Evolutionary conservation across 2,888 invertebrate species (phyloP), one percentile per base, ranked within the genome.

Genomic region (Lasioglossum vierecki): DNA sequence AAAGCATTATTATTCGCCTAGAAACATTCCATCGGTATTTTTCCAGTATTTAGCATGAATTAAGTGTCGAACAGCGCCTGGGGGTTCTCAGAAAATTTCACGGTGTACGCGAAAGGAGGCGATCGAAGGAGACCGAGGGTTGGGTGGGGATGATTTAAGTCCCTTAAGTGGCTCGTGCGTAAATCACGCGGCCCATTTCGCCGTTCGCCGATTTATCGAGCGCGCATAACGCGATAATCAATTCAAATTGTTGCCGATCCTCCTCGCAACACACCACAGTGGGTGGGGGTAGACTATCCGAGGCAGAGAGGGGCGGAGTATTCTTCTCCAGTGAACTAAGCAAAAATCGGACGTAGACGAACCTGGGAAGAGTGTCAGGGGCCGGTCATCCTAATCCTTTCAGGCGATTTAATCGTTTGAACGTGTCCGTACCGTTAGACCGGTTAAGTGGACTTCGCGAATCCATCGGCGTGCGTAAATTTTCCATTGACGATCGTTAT

Each of bases 201-300:
- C 44, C 57, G 49, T 13, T 35, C 76, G 13, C 53, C 83, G 82
- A 81, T 83, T 83, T 83, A 83, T 83, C 53, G 76, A 66, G 35
- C 82, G 57, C 72, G 82, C 76, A 53, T 82, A 83, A 81, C 82
- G 72, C 82, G 83, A 76, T 76, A 66, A 83, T 83, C 83, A 68
- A 81, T 83, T 83, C 63, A 82, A 82, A 82, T 82, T 76, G 83
- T 83, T 35, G 46, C 68, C 18, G 22, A 60, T 49, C 57, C 57
- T 11, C 49, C 49, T 18, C 6, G 49, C 39, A 68, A 35, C 68
- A 39, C 39, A 22, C 18, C 22, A 6, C 60, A 53, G 2, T 11
- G 30, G 30, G 30, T 0, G 30, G 35, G 15, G 13, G 57, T n/a
- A n/a, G n/a, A 11, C 22, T 22, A 22, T 26, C 46, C 5, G 15